Conservation (phyloP, 2,888 invertebrate genomes). For the Crocallis elinguaria region DNA sequence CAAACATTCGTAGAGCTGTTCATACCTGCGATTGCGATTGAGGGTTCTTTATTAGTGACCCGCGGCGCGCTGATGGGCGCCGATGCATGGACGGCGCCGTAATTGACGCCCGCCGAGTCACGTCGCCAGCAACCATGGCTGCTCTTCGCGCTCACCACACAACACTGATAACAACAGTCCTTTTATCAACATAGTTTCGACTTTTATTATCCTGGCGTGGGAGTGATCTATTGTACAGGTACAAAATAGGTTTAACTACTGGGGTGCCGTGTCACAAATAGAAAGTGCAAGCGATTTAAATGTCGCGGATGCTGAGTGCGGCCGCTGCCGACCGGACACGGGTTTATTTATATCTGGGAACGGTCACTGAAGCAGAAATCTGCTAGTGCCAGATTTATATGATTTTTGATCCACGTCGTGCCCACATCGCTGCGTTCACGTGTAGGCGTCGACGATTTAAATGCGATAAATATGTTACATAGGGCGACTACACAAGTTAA, state of each 20-base stretch:
- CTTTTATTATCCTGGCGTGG: slow-evolving; percentile 18
- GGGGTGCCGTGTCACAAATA: slow-evolving; percentile 66
- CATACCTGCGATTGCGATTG: slow-evolving; percentile 79
- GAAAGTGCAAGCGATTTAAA: slow-evolving; percentile 76
- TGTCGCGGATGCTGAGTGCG: slow-evolving; percentile 60
- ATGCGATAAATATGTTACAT: neutral
- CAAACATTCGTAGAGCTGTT: slow-evolving; percentile 7
- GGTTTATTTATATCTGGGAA: slow-evolving; percentile 66
- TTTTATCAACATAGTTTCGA: neutral
- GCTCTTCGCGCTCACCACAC: slow-evolving; percentile 35
- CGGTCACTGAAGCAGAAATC: slow-evolving; percentile 64
- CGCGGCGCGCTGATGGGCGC: slow-evolving; percentile 83
- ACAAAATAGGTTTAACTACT: slow-evolving; percentile 40
- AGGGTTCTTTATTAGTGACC: slow-evolving; percentile 84
- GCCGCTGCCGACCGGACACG: slow-evolving; percentile 43
- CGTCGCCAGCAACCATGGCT: slow-evolving; percentile 79
- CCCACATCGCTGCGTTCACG: neutral
- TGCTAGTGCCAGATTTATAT: slow-evolving; percentile 64
- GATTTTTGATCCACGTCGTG: slow-evolving; percentile 57
- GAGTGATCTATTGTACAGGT: neutral
- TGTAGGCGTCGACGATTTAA: neutral
- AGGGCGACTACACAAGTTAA: too few relatives aligned
- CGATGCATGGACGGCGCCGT: slow-evolving; percentile 82
- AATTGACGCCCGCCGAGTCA: slow-evolving; percentile 80
- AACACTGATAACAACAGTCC: slow-evolving; percentile 44